Base-by-base conservation (phyloP, 2,113 vertebrate genomes). In the Caracal caracal region DNA sequence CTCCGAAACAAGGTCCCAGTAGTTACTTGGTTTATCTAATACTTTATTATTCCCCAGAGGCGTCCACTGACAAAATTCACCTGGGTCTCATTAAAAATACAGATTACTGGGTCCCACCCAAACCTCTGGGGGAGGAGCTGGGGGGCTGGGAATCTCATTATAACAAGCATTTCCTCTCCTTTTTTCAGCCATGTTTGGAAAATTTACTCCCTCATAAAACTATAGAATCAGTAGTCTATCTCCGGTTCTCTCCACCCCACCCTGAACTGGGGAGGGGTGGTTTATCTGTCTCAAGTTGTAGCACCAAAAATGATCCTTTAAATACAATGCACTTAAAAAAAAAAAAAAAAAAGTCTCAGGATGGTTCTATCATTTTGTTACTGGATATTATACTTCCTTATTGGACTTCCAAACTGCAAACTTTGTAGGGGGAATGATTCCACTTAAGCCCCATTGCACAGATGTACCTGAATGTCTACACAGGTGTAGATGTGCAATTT, bases 401-500 rank as follows among this genome's bases (percentile, higher is more conserved):
- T 8, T 30, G 19, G 9, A 59, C 19, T 76, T 68, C 16, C 24
- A 76, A 24, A 56, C n/a, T n/a, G 15, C 20, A 59, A 75, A 93
- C 33, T 0, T 26, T 71, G 89, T 81, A 33, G 10, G 24, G 76
- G 56, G 40, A 79, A 35, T 24, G 5, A 56, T 33, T 37, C 56
- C 37, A 33, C 19, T 22, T 33, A 37, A 20, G 26, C 19, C 30
- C 4, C 0, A 1, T 0, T 3, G 17, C 5, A 37, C 11, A 24
- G 6, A 9, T 33, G 49, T 2, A 11, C 13, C 9, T 37, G 35
- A 28, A 73, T 2, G 24, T 13, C 11, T 2, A 2, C 9, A 8
- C 30, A 2, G 2, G 9, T 9, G 12, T 65, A 10, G 3, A 1
- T n/a, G 0, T 15, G 1, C 2, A 3, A 30, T 0, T 20, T 53